Base-by-base conservation (phyloP, 2,113 vertebrate species). In the Vimba vimba region DNA sequence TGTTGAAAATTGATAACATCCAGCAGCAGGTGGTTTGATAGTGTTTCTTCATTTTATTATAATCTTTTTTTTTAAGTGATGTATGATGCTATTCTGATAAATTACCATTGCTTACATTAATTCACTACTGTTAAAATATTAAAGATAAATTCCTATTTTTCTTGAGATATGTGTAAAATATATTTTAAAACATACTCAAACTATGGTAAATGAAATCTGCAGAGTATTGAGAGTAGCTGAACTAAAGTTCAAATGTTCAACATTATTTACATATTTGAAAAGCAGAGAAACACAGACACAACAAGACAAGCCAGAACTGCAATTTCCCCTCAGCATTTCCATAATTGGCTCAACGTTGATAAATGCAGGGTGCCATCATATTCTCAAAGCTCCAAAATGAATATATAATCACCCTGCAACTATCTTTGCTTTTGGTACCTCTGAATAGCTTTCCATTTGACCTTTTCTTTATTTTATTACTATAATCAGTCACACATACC, bases 381-480 rank as follows among this genome's bases (percentile, higher is more conserved):
- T 25, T 43, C 77, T 43, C 77, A 79, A 62, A 79, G 21, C 77
- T 43, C 47, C 52, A 39, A 43, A 62, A 79, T 79, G 10, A 79
- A 79, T 62, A 62, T 85, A 43, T 39, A 79, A 57, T 52, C 76
- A 80, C 84, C 5, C 17, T 27, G 78, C 13, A 36, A 66, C 15
- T 39, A 17, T 60, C 62, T 74, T 88, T 75, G 89, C 90, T 80
- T 39, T 87, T 88, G 8, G 71, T 60, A 86, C 80, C 59, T 25
- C 39, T 79, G 79, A 89, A 86, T 89, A 75, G 89, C 89, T 90
- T 87, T 88, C 87, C 82, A 87, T 85, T 91, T 89, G 76, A 83
- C 88, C 86, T 90, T 89, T 86, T 1, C 50, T 47, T 68, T 4
- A 50, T 74, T 93, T 94, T 90, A 93, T 90, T 86, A 76, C 88